Conservation (phyloP, 2,888 invertebrate species). For the Bellardia pandia region DNA sequence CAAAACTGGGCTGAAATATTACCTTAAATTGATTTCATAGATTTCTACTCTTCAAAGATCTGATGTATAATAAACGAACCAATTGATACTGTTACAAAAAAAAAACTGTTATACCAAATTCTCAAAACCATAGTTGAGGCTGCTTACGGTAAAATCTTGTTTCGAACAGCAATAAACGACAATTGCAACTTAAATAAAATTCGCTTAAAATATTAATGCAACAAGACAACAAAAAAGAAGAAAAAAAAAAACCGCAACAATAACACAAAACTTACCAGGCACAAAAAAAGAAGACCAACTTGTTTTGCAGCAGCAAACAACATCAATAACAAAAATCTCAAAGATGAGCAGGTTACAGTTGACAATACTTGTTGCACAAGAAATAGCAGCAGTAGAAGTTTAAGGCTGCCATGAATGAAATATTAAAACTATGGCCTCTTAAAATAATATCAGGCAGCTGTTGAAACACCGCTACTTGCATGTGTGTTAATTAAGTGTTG, state of each 20-base stretch:
- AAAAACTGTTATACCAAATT: conserved; percentile 48
- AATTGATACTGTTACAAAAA: conserved; percentile 34
- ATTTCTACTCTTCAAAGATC: conserved; percentile 14
- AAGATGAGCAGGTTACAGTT: conserved; percentile 64
- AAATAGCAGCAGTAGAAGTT: conserved; percentile 23
- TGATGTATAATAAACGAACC: conserved; percentile 21
- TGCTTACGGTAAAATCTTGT: conserved; percentile 69
- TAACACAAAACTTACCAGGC: not conserved
- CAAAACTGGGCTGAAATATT: too few relatives aligned
- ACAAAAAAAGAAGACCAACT: conserved; percentile 61
- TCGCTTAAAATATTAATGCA: conserved; percentile 13
- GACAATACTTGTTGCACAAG: conserved; percentile 60
- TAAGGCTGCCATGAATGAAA: conserved; percentile 49
- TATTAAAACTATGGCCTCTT: not conserved
- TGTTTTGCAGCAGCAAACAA: conserved; percentile 47
- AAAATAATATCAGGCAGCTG: conserved; percentile 30
- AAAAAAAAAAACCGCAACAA: conserved; percentile 33
- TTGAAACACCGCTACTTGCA: conserved; percentile 1
- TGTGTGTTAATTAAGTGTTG: not conserved
- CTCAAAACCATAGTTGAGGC: conserved; percentile 16
- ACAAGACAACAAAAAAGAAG: conserved; percentile 15
- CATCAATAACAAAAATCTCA: not conserved
- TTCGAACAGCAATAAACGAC: conserved; percentile 38
- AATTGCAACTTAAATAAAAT: conserved; percentile 36
- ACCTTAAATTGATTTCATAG: too few relatives aligned